Conservation (phyloP, 1,140 invertebrate species). For the Schlechtendalia chinensis region DNA sequence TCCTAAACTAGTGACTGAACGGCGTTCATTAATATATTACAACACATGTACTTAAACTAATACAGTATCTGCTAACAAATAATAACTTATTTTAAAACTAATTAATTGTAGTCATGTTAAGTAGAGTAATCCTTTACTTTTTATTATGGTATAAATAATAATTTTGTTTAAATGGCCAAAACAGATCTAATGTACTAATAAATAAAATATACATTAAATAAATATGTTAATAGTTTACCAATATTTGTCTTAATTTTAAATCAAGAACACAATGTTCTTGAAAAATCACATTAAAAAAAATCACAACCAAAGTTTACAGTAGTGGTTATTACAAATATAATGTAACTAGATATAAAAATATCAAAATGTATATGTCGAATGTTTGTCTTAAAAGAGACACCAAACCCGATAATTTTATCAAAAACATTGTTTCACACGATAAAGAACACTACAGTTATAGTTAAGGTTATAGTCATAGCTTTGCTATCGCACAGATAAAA, state of each 20-base stretch:
- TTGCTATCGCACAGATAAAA: too few relatives aligned
- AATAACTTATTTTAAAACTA: not conserved
- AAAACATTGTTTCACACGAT: too few relatives aligned
- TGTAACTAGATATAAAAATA: not conserved
- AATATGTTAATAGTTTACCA: too few relatives aligned
- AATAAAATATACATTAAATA: too few relatives aligned
- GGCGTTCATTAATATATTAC: not conserved
- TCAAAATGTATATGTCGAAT: not conserved
- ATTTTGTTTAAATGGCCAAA: too few relatives aligned
- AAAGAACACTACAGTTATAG: too few relatives aligned
- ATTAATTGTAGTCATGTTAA: not conserved
- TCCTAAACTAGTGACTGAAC: constrained; percentile 11
- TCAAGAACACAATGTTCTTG: too few relatives aligned
- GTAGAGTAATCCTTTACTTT: not conserved
- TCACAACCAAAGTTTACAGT: constrained; percentile 24
- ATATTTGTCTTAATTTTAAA: too few relatives aligned
- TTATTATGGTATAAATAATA: too few relatives aligned
- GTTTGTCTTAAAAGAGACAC: not conserved
- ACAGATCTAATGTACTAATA: too few relatives aligned
- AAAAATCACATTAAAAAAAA: constrained; percentile 4
- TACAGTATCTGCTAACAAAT: not conserved
- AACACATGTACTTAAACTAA: not conserved
- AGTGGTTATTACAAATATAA: constrained; percentile 1
- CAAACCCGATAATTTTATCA: too few relatives aligned
- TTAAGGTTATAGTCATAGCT: too few relatives aligned